Base-by-base conservation (phyloP, 2,113 vertebrate genomes). In the Pungitius pungitius region DNA sequence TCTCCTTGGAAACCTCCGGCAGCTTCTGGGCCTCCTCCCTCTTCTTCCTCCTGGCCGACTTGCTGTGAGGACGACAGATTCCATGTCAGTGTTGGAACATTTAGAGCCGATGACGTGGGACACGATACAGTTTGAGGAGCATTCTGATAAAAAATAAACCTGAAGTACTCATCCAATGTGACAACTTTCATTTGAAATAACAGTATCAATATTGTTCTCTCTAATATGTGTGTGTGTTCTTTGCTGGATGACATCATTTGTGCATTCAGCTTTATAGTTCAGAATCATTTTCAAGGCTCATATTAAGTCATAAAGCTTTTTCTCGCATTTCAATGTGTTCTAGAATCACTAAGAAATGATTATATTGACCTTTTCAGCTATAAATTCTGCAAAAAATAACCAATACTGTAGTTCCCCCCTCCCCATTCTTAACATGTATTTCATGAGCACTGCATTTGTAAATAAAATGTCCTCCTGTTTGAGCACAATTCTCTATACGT, bases 1-100 rank as follows among this genome's bases (percentile, higher is more conserved):
- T 95, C 67, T 98, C 93, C 85, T 94, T 93, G 42, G 97, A 97
- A 3, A 98, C 96, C 15, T 96, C 94, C 0, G 97, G 97, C 3
- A 94, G 81, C 69, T 95, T 96, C 83, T 94, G 92, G 7, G 90
- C 93, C 78, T 95, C 95, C 26, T 95, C 91, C 4, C 83, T 94
- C 79, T 93, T 96, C 91, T 95, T 98, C 83, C 92, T 96, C 64
- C 87, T 89, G 89, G 93, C 65, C 80, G 88, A 86, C 94, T 91
- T 96, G 59, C 97, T 99, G 89, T 39, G 10, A 40, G 51, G 39
- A 81, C 22, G 45, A 35, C 61, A 74, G 60, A 60, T 51, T n/a
- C 39, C 26, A 59, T 30, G 56, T 65, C 7, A 6, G n/a, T 26
- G 33, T 45, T 20, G 47, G 27, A 24, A 18, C 51, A 57, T 18